These are phyloP conservation scores for Florisuga fusca DNA, from an alignment of 2,797 vertebrate species.

Conservation along the genomic window DNA sequence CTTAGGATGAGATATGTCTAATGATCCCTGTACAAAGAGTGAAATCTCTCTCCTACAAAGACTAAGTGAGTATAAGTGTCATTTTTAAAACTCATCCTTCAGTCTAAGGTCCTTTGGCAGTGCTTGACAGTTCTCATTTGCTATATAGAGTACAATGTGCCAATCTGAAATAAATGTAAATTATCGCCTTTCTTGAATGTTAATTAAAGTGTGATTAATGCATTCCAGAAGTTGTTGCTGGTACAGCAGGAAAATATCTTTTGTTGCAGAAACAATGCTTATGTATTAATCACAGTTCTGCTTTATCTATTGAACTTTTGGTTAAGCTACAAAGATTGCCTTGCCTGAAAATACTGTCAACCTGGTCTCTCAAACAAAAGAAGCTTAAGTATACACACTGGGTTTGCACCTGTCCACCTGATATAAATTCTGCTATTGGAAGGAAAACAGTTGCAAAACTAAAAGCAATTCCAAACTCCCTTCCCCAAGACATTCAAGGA, in stretches of 20 bases:
- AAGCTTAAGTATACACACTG: background rate
- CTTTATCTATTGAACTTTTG: conserved; percentile 40
- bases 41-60: conserved; percentile 74
- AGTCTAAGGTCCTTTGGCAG: conserved; percentile 69
- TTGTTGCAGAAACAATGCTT: conserved; percentile 66
- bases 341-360: conserved; percentile 28
- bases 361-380: conserved; percentile 9
- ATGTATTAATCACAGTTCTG: conserved; percentile 29
- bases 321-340: conserved; percentile 22
- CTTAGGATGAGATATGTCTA: conserved; percentile 60
- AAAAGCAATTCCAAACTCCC: background rate
- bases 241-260: conserved; percentile 38
- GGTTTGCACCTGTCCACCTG: background rate
- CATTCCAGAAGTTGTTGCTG: conserved; percentile 43
- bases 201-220: conserved; percentile 78
- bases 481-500: background rate
- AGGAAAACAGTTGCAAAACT: background rate
- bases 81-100: conserved; percentile 79
- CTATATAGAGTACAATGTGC: conserved; percentile 77
- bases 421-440: background rate
- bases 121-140: conserved; percentile 79
- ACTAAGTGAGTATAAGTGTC: conserved; percentile 76
- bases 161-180: conserved; percentile 83
- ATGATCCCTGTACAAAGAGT: conserved; percentile 76
- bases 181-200: conserved; percentile 79